Evolutionary conservation across 1,140 invertebrate genomes (phyloP).

Genomic region (Dufourea novaeangliae): DNA sequence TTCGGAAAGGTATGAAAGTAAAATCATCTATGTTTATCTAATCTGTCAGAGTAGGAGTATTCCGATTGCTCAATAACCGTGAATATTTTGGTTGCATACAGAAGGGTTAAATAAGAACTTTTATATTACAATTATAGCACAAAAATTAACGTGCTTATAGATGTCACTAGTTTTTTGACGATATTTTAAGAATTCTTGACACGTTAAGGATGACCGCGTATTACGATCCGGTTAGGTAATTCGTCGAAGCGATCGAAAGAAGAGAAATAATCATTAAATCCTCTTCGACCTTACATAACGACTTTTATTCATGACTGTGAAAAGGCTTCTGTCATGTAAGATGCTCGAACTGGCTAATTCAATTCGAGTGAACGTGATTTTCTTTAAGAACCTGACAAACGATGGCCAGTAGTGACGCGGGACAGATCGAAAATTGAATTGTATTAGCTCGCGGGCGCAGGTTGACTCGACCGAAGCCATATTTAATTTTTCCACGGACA

Average conservation of each 20-base stretch:
- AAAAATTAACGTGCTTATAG: no score
- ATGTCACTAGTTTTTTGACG: no score
- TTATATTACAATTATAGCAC: no score
- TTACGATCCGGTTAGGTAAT: constrained; percentile 1
- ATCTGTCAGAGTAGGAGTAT: no score
- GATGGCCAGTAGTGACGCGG: neutral
- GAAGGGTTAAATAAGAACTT: no score
- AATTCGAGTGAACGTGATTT: neutral
- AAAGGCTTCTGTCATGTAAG: constrained; percentile 23
- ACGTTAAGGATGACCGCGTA: no score
- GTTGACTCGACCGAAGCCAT: no score
- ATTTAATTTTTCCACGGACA: constrained; percentile 12
- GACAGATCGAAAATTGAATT: neutral
- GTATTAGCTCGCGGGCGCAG: neutral
- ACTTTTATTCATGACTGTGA: constrained; percentile 19
- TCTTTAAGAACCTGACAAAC: neutral
- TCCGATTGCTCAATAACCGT: no score
- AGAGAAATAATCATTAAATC: constrained; percentile 10
- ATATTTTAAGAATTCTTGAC: neutral
- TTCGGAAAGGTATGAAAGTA: no score
- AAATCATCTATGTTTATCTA: no score
- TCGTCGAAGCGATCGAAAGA: neutral
- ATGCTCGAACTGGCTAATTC: constrained; percentile 7
- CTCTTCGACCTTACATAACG: constrained; percentile 28
- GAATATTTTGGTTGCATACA: no score